Evolutionary conservation across 2,113 vertebrate species (phyloP).

Genomic region (Sturnus vulgaris): DNA sequence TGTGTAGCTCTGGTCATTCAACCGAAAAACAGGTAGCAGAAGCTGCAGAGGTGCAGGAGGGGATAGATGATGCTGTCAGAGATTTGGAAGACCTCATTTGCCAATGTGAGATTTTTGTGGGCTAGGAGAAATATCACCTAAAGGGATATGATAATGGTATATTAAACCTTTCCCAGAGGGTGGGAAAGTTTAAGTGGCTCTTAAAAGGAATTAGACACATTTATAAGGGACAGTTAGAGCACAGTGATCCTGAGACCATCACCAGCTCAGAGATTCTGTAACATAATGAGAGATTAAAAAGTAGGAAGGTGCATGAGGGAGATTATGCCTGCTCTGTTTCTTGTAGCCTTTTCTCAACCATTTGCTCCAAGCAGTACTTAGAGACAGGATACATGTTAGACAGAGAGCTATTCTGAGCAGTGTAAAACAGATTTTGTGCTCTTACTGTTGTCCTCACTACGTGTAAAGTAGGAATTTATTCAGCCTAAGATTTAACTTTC

Average conservation of each 20-base stretch:
- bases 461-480: neutral
- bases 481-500: neutral
- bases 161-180: neutral
- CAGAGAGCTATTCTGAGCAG: slow-evolving; percentile 12
- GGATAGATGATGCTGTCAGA: neutral
- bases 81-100: neutral
- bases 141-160: neutral
- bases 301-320: neutral
- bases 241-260: neutral
- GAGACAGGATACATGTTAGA: neutral
- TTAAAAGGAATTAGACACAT: neutral
- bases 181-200: neutral
- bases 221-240: neutral
- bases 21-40: neutral
- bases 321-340: neutral
- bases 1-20: neutral
- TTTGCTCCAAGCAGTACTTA: neutral
- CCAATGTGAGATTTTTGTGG: neutral
- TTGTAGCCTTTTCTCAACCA: neutral
- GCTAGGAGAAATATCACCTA: neutral
- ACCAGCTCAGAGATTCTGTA: neutral
- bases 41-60: neutral
- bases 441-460: neutral
- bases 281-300: neutral
- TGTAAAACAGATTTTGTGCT: neutral